Percentiles rank a stretch among this genome's conserved stretches.
phyloP scores from a whole-genome alignment of 2,113 vertebrate species.

The Heteronetta atricapilla region DNA sequence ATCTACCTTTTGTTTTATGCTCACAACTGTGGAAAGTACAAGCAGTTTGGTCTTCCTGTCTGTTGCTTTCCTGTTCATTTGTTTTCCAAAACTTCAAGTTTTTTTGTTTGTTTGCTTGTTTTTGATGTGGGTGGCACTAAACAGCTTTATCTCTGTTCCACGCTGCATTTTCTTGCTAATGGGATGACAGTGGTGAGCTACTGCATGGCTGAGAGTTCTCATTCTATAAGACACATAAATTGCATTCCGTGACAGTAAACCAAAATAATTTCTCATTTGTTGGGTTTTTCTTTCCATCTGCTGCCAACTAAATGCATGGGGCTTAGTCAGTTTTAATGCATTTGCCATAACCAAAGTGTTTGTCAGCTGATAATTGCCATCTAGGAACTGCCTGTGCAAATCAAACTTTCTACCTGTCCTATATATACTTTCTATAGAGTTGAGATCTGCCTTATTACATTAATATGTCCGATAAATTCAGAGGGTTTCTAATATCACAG shows the following conservation, averaged over 20 bases:
- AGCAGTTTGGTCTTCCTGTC: background rate
- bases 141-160: background rate
- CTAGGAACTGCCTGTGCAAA: background rate
- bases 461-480: background rate
- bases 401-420: background rate
- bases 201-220: background rate
- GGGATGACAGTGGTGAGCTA: background rate
- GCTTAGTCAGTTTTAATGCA: background rate
- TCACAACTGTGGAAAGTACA: background rate
- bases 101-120: background rate
- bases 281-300: background rate
- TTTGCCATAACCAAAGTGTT: background rate
- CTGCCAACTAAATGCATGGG: background rate
- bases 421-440: fast-evolving
- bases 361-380: background rate
- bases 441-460: background rate
- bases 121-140: background rate
- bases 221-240: background rate
- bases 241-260: background rate
- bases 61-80: background rate
- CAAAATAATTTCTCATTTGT: background rate
- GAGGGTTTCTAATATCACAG: background rate
- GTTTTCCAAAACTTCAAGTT: background rate
- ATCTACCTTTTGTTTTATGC: background rate
- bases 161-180: background rate